Conservation (phyloP, 2,888 invertebrate genomes). For the Spisula solida region DNA sequence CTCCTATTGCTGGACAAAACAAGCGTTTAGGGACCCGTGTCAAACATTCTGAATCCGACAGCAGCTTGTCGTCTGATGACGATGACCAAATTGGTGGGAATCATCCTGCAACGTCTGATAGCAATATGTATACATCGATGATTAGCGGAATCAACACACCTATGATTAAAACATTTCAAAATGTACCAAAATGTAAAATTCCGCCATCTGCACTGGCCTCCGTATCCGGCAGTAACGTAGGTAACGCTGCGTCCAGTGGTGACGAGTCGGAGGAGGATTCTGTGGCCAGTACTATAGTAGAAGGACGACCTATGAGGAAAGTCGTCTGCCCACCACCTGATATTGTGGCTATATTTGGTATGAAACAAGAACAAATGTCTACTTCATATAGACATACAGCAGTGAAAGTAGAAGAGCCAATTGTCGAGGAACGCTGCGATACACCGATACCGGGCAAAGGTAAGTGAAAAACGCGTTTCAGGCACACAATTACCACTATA, state of each 20-base stretch:
- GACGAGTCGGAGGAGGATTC: conserved; percentile 70
- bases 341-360: conserved; percentile 57
- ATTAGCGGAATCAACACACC: neutral
- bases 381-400: conserved; percentile 65
- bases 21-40: neutral
- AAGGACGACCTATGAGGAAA: conserved; percentile 32
- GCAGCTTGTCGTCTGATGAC: conserved; percentile 41
- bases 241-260: conserved; percentile 56
- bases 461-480: too few relatives aligned
- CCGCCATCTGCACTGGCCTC: conserved; percentile 62
- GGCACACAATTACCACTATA: too few relatives aligned
- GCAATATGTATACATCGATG: neutral
- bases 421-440: conserved; percentile 16
- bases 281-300: conserved; percentile 58
- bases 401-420: conserved; percentile 32
- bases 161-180: conserved; percentile 43
- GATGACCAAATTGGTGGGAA: neutral
- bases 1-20: conserved; percentile 61
- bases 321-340: conserved; percentile 33
- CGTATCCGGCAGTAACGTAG: conserved; percentile 55
- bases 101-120: neutral
- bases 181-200: conserved; percentile 58
- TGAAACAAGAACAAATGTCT: conserved; percentile 65
- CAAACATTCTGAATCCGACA: conserved; percentile 32
- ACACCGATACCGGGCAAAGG: conserved; percentile 17